Conservation (phyloP, 2,113 vertebrate genomes). For the Corvus moneduloides region DNA sequence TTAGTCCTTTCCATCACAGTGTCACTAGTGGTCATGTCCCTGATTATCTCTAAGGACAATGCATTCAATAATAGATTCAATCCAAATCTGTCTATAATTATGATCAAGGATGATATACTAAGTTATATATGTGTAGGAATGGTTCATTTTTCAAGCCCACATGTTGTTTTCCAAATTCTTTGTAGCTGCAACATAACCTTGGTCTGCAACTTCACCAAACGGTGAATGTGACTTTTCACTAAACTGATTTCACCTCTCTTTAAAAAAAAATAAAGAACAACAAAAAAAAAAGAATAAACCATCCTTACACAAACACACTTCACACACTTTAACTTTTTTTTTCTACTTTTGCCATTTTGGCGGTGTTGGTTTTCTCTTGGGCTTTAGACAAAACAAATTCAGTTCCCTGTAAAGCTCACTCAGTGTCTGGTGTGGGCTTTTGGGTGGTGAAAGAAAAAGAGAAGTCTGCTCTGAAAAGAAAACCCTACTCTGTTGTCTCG, state of each 20-base stretch:
- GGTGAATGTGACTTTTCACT: constrained; percentile 22
- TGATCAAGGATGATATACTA: constrained; percentile 52
- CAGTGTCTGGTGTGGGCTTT: background rate
- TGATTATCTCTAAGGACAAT: constrained; percentile 71
- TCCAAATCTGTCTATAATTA: constrained; percentile 73
- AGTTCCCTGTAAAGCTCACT: background rate
- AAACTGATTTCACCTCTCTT: background rate
- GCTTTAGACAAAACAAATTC: constrained; percentile 13
- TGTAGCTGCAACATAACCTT: constrained; percentile 35
- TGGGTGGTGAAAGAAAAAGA: background rate
- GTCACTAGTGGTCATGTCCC: constrained; percentile 63
- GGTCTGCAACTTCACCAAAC: constrained; percentile 44
- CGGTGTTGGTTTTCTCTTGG: background rate
- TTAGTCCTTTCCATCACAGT: constrained; percentile 66
- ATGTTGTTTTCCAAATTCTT: constrained; percentile 42
- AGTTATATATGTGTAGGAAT: constrained; percentile 53
- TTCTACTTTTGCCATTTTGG: background rate
- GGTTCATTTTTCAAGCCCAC: constrained; percentile 63
- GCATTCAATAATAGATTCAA: constrained; percentile 59
- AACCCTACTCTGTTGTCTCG: background rate
- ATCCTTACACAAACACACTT: background rate
- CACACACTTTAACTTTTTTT: background rate
- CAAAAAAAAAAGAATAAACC: background rate
- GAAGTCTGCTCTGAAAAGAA: background rate
- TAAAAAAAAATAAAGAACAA: background rate